A percentile compares a stretch with the other conserved stretches of the same genome.
Evolutionary conservation across 2,888 invertebrate species (phyloP).

Genomic region (Hydrotaea diabolus): DNA sequence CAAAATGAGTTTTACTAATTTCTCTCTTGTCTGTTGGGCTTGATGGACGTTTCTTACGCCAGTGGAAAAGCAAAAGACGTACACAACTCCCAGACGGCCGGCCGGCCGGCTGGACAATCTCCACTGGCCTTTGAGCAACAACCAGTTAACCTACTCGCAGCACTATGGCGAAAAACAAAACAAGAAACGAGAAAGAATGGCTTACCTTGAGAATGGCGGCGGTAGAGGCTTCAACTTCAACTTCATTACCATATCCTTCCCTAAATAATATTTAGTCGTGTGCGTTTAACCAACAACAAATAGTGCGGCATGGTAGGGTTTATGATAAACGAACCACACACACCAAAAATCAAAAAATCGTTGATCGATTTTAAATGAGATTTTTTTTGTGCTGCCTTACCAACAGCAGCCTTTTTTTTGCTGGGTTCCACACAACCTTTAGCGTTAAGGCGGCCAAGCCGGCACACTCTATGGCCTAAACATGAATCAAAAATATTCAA

Average conservation of each 20-base stretch:
- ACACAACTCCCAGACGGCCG: neutral
- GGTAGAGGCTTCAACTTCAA: slow-evolving; percentile 61
- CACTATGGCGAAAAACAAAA: neutral
- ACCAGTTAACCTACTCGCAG: slow-evolving; percentile 65
- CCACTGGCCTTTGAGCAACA: slow-evolving; percentile 33
- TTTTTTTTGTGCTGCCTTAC: slow-evolving; percentile 55
- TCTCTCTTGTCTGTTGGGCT: slow-evolving; percentile 75
- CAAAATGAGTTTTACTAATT: slow-evolving; percentile 82
- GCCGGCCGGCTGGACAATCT: neutral
- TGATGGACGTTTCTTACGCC: slow-evolving; percentile 70
- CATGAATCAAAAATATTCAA: slow-evolving; percentile 68
- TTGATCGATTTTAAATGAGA: slow-evolving; percentile 80
- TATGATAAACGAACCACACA: slow-evolving; percentile 16
- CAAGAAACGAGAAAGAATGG: neutral
- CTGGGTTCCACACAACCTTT: neutral
- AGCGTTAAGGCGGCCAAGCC: neutral
- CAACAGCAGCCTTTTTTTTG: too few relatives aligned
- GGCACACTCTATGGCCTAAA: slow-evolving; percentile 35
- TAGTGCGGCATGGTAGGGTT: neutral
- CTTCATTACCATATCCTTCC: slow-evolving; percentile 71
- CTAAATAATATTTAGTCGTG: neutral
- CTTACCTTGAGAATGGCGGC: slow-evolving; percentile 38
- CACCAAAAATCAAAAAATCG: slow-evolving; percentile 61
- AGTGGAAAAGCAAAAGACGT: slow-evolving; percentile 14
- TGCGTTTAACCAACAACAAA: slow-evolving; percentile 1